These are phyloP conservation scores for Paracentrotus lividus DNA, from an alignment of 53 echinoderm and acorn worm species.

Conservation along the genomic window DNA sequence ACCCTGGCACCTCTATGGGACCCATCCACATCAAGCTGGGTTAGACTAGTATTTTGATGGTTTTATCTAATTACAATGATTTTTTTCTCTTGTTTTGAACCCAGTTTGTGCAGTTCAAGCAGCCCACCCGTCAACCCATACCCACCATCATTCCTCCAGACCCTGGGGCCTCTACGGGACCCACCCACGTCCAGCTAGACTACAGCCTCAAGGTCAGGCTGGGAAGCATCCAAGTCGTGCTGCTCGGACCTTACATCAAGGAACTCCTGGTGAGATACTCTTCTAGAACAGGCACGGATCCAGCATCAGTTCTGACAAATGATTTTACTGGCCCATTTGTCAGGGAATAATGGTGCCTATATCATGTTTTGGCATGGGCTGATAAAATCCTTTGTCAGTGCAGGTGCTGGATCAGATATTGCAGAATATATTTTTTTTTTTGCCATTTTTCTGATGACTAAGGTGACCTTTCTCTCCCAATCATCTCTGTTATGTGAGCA, in stretches of 20 bases:
- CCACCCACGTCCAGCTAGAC: constrained; percentile 83
- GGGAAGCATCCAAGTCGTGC: constrained; percentile 90
- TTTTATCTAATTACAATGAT: too few relatives aligned
- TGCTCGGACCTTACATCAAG: constrained; percentile 89
- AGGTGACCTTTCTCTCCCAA: too few relatives aligned
- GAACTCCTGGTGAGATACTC: constrained; percentile 80
- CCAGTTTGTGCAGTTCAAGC: constrained; percentile 92
- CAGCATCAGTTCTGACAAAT: too few relatives aligned
- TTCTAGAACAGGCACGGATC: too few relatives aligned
- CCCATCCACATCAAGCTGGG: constrained; percentile 81
- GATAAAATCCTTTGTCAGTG: too few relatives aligned
- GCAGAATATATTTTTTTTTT: too few relatives aligned
- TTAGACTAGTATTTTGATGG: constrained; percentile 55
- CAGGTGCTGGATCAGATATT: too few relatives aligned
- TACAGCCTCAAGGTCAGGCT: constrained; percentile 89
- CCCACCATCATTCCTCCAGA: constrained; percentile 76
- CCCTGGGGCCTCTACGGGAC: constrained; percentile 70
- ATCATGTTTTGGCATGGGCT: too few relatives aligned
- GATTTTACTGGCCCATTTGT: too few relatives aligned
- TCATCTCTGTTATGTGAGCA: too few relatives aligned
- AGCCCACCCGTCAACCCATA: constrained; percentile 74
- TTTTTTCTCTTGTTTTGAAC: neutral
- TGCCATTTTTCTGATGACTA: too few relatives aligned
- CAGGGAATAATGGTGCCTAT: too few relatives aligned
- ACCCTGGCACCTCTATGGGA: constrained; percentile 70